Evolutionary conservation across 2,797 vertebrate species (phyloP).

Genomic region (Ciconia nigra): DNA sequence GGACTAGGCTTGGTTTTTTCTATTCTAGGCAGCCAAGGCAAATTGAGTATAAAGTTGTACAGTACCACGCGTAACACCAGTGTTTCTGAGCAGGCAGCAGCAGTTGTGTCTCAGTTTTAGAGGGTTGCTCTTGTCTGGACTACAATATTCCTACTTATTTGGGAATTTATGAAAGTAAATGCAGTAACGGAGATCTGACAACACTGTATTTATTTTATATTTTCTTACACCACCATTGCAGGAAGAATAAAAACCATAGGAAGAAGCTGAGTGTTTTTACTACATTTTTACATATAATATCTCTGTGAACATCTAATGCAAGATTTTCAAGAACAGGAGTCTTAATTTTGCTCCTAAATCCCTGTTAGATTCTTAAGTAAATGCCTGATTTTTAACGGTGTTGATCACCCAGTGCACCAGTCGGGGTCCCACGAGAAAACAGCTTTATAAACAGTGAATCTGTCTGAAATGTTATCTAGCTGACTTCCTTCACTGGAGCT

Average conservation of each 20-base stretch:
- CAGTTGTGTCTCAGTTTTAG: background rate
- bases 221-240: background rate
- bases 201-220: background rate
- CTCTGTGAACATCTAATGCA: background rate
- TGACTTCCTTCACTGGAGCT: background rate
- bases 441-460: background rate
- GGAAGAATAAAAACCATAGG: background rate
- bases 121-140: background rate
- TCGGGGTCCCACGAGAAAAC: background rate
- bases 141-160: background rate
- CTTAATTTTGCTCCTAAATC: background rate
- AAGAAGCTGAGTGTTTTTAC: background rate
- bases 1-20: background rate
- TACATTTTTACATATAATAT: background rate
- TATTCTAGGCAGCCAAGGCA: background rate
- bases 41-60: background rate
- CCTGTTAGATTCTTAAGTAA: background rate
- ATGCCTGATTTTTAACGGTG: background rate
- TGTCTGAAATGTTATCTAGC: background rate
- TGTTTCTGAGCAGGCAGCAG: background rate
- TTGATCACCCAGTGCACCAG: accelerated
- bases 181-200: background rate
- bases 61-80: background rate
- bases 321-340: background rate
- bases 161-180: background rate